Conservation (phyloP, 1,140 invertebrate genomes). For the Homarus americanus region DNA sequence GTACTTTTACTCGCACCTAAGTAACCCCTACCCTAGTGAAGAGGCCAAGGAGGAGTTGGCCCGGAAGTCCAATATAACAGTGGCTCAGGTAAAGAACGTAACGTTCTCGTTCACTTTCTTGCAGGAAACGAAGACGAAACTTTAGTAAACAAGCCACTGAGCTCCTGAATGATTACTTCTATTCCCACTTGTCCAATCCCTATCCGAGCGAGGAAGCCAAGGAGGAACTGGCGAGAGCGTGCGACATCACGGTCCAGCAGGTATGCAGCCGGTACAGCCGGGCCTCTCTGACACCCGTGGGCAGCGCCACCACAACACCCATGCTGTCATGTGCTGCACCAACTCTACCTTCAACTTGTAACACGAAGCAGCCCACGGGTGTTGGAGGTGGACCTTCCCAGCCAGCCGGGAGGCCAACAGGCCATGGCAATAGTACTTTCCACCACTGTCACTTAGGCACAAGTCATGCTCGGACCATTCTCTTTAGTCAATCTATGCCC, state of each 20-base stretch:
- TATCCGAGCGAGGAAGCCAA: constrained; percentile 99
- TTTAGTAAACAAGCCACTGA: constrained; percentile 99
- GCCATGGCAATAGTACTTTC: constrained; percentile 38
- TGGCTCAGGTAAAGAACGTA: constrained; percentile 81
- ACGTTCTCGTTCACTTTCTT: constrained; percentile 74
- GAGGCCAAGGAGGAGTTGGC: constrained; percentile 85
- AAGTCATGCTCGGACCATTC: constrained; percentile 59
- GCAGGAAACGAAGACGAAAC: constrained; percentile 97
- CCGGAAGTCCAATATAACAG: constrained; percentile 84
- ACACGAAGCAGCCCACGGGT: constrained; percentile 53
- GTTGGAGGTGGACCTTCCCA: constrained; percentile 46
- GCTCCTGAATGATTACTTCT: constrained; percentile 99
- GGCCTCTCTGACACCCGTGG: constrained; percentile 58
- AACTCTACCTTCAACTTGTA: constrained; percentile 10
- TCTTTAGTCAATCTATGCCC: constrained; percentile 42
- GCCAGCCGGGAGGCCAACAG: constrained; percentile 36
- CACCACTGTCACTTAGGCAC: constrained; percentile 63
- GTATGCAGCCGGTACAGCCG: constrained; percentile 78
- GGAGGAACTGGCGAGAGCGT: constrained; percentile 99
- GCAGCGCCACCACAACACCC: constrained; percentile 29
- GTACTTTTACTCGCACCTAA: constrained; percentile 85
- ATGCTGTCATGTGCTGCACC: background rate
- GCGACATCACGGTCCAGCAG: constrained; percentile 98
- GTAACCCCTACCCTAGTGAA: constrained; percentile 85
- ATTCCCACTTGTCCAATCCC: constrained; percentile 99